These are phyloP conservation scores for Erpobdella octoculata DNA, from an alignment of 2,888 invertebrate species.

Conservation along the genomic window DNA sequence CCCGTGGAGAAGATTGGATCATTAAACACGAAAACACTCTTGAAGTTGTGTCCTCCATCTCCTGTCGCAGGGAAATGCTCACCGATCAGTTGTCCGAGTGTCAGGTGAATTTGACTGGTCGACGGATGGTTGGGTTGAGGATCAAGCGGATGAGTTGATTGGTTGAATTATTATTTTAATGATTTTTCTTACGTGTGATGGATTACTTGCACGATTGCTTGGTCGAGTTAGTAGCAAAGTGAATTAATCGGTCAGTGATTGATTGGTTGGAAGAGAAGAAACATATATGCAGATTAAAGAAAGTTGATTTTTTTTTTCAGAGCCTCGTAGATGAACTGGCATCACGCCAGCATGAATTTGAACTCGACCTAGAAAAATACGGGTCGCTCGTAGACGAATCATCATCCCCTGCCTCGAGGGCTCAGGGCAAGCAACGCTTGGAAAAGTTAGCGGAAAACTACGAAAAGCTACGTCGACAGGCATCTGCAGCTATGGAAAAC, in stretches of 20 bases:
- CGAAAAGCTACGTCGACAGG: background rate
- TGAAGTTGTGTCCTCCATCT: background rate
- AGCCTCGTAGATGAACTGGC: background rate
- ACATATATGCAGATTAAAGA: too few relatives aligned
- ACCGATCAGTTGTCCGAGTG: conserved; percentile 8
- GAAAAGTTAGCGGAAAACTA: background rate
- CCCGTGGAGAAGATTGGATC: conserved; percentile 1
- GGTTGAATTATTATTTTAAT: too few relatives aligned
- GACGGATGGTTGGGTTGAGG: too few relatives aligned
- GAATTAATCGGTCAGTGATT: too few relatives aligned
- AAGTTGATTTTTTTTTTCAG: too few relatives aligned
- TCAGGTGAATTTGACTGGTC: conserved; percentile 17
- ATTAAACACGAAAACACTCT: background rate
- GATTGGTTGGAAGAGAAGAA: too few relatives aligned
- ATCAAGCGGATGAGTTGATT: too few relatives aligned
- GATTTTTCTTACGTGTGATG: background rate
- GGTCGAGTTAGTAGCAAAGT: background rate
- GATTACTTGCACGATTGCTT: background rate
- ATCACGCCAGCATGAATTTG: background rate
- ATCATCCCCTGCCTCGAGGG: background rate
- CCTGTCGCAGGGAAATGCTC: conserved; percentile 13
- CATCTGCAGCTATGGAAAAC: background rate
- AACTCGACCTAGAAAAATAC: conserved; percentile 9
- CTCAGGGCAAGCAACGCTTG: background rate
- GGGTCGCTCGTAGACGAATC: background rate